Percentiles rank a stretch among this genome's conserved stretches.
These are phyloP conservation scores for Hucho hucho DNA, from an alignment of 2,113 vertebrate species.

Conservation along the genomic window DNA sequence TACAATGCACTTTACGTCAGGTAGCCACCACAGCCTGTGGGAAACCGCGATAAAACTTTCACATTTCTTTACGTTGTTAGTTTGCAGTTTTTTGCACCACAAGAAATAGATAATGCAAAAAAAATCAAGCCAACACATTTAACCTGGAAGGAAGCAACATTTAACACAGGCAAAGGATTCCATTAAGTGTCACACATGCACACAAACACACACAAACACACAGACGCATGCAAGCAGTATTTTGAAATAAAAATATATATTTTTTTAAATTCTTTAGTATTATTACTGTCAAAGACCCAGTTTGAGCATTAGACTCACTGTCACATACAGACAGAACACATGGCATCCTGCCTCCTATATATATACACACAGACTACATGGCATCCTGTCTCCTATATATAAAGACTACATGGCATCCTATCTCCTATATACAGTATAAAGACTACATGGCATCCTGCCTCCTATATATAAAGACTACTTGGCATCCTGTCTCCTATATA, in stretches of 20 bases:
- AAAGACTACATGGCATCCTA: no score
- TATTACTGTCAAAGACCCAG: constrained; percentile 39
- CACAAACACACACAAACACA: constrained; percentile 17
- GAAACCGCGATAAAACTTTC: no score
- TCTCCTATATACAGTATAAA: no score
- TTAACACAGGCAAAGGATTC: constrained; percentile 5
- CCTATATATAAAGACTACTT: no score
- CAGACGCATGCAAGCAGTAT: not conserved
- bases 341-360: no score
- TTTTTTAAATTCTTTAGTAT: constrained; percentile 67
- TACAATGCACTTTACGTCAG: no score
- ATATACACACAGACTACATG: no score
- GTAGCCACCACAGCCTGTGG: not conserved
- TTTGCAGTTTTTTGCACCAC: not conserved
- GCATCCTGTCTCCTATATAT: no score
- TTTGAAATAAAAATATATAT: constrained; percentile 51
- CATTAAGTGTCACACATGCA: not conserved
- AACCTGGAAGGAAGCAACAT: constrained; percentile 31
- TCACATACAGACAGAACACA: constrained; percentile 9
- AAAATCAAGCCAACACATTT: constrained; percentile 52
- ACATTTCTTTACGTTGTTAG: no score
- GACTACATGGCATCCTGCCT: no score
- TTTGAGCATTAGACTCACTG: constrained; percentile 23
- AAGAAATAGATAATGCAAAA: constrained; percentile 32
- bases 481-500: no score